A percentile compares a stretch with the other conserved stretches of the same genome.
phyloP scores from a whole-genome alignment of 2,113 vertebrate species.

The Probosciger aterrimus region DNA sequence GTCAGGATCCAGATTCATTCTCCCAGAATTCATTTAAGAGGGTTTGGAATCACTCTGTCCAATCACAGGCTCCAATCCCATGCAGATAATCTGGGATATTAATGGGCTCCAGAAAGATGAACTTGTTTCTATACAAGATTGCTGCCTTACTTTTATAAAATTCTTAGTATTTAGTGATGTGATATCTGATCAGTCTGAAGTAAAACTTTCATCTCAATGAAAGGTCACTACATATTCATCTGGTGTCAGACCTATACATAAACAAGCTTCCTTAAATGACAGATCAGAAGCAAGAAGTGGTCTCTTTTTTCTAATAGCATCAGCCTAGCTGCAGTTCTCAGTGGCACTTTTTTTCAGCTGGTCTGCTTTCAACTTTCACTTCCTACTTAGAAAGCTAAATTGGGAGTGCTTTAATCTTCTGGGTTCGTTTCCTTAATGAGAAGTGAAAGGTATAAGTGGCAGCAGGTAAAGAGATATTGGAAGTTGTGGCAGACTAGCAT shows the following conservation, averaged over 20 bases:
- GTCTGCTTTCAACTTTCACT: constrained; percentile 66
- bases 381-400: constrained; percentile 59
- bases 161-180: constrained; percentile 1
- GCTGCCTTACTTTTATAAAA: background rate
- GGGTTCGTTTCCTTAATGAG: constrained; percentile 40
- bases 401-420: constrained; percentile 58
- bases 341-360: constrained; percentile 57
- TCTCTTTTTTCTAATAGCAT: constrained; percentile 47
- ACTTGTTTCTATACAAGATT: background rate
- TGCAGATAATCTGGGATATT: background rate
- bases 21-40: background rate
- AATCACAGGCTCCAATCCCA: accelerated
- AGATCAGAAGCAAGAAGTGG: constrained; percentile 50
- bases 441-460: constrained; percentile 65
- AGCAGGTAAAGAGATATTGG: constrained; percentile 43
- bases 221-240: constrained; percentile 36
- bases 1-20: background rate
- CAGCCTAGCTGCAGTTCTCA: constrained; percentile 56
- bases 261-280: constrained; percentile 47
- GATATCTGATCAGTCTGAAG: constrained; percentile 4
- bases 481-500: background rate
- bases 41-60: background rate
- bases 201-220: constrained; percentile 49
- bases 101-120: background rate
- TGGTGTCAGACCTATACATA: constrained; percentile 39